A percentile compares a stretch with the other conserved stretches of the same genome.
Conservation (phyloP, 2,888 invertebrate genomes). For the Esperia sulphurella region DNA sequence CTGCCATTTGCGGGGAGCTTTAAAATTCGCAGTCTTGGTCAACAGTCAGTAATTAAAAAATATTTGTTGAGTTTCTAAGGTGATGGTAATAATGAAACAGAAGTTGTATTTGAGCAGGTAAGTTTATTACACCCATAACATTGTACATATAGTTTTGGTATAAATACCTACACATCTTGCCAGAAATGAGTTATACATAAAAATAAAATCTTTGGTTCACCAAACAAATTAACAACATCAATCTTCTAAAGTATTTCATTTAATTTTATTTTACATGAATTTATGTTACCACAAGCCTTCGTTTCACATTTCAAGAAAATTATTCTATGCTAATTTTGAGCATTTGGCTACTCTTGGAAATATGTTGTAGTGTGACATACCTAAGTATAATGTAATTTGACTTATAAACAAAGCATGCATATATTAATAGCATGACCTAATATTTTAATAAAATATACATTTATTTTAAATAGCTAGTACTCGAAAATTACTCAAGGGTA, state of each 20-base stretch:
- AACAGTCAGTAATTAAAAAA: no score
- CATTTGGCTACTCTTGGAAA: conserved; percentile 41
- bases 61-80: no score
- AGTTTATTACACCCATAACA: conserved; percentile 72
- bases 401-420: conserved; percentile 46
- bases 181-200: conserved; percentile 63
- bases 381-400: conserved; percentile 37
- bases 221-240: conserved; percentile 68
- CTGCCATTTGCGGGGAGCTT: no score
- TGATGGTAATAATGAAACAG: conserved; percentile 4
- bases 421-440: conserved; percentile 26
- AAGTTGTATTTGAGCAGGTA: conserved; percentile 56
- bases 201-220: conserved; percentile 76
- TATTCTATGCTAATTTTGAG: conserved; percentile 46
- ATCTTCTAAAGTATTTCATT: conserved; percentile 44
- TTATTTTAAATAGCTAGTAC: conserved; percentile 17
- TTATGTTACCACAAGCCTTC: conserved; percentile 62
- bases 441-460: conserved; percentile 24
- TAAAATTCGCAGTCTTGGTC: no score
- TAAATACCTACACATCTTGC: conserved; percentile 59
- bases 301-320: conserved; percentile 50
- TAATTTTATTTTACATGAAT: conserved; percentile 32
- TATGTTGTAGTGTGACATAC: conserved; percentile 9
- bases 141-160: conserved; percentile 58
- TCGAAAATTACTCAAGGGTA: conserved; percentile 23